Conservation (phyloP, 2,113 vertebrate species). For the Nibea coibor region DNA sequence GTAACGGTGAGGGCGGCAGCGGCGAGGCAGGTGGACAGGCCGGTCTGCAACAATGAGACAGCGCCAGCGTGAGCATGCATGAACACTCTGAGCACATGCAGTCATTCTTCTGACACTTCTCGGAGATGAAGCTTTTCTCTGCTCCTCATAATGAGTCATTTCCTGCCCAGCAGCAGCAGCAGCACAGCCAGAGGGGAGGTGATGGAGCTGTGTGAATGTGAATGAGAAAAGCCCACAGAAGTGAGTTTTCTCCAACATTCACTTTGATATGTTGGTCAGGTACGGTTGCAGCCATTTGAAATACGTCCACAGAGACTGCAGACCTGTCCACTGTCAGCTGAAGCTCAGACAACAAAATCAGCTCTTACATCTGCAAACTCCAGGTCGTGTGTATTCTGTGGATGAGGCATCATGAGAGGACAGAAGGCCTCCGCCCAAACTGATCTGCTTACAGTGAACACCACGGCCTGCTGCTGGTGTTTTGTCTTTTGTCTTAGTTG, state of each 20-base stretch:
- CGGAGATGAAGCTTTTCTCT: constrained; percentile 7
- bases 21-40: neutral
- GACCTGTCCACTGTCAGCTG: neutral
- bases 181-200: constrained; percentile 10
- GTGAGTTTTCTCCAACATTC: neutral
- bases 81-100: neutral
- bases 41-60: constrained; percentile 2
- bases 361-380: neutral
- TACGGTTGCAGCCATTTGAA: neutral
- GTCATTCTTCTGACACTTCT: constrained; percentile 13
- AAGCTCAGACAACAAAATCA: neutral
- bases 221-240: constrained; percentile 22
- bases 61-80: neutral
- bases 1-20: neutral
- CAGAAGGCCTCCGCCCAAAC: neutral
- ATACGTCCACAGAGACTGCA: neutral
- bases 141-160: constrained; percentile 43
- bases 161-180: constrained; percentile 21
- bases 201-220: constrained; percentile 29
- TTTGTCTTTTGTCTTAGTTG: too few relatives aligned
- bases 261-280: neutral
- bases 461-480: too few relatives aligned
- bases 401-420: neutral
- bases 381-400: neutral
- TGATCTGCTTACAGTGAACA: too few relatives aligned